Base-by-base conservation (phyloP, 2,113 vertebrate species). In the Daubentonia madagascariensis region DNA sequence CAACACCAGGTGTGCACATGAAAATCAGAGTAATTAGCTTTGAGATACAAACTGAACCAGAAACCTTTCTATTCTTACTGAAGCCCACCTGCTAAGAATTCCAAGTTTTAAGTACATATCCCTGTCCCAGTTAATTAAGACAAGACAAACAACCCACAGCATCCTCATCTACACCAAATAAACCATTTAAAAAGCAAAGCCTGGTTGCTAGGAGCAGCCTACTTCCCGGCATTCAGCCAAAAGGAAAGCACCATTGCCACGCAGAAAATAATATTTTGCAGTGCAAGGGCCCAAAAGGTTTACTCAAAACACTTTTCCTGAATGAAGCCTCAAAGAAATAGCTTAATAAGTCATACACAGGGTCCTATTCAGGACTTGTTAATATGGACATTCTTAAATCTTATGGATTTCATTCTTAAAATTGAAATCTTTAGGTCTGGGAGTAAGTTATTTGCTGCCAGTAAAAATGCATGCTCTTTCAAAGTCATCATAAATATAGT, bases 401-500 rank as follows among this genome's bases (percentile, higher is more conserved):
- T n/a, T n/a, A n/a, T n/a, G n/a, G n/a, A n/a, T n/a, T n/a, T n/a
- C n/a, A 76, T 57, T 65, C 37, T 61, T 67, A 50, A 79, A 73
- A 94, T 28, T 70, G 17, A 93, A 85, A 73, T 70, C 78, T 93
- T 48, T 54, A 30, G 8, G 54, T 76, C 32, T 28, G 25, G 30
- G 16, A 65, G 40, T 79, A 95, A 83, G 14, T 61, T 40, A 48
- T 45, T 65, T 76, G 30, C 30, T 92, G 85, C 57, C 68, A 70
- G 28, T 87, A 48, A 87, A 94, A 75, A 93, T 18, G 4, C 0
- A 2, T 11, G 17, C 6, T 70, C 54, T 75, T 50, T 57, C 87
- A 30, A 93, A 65, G 28, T 85, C 80, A 94, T 48, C 23, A 52
- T 91, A 86, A 84, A 94, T 43, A 70, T n/a, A 87, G 68, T 84